phyloP scores from a whole-genome alignment of 1,140 invertebrate species.

The Hylyphantes graminicola region DNA sequence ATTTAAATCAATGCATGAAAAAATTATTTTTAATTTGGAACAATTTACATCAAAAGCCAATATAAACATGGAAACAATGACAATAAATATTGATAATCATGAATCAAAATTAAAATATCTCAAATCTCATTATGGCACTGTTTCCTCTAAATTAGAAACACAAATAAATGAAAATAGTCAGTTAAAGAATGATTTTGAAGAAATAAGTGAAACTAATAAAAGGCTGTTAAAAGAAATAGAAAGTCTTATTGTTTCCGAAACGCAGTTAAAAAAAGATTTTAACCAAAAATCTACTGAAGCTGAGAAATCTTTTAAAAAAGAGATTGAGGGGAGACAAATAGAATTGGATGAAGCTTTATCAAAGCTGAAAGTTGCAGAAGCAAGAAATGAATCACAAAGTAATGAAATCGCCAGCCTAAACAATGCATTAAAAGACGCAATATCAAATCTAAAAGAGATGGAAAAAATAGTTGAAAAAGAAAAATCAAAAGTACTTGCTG shows the following conservation, averaged over 20 bases:
- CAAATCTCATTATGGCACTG: neutral
- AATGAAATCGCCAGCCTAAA: neutral
- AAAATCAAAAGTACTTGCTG: neutral
- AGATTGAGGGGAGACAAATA: neutral
- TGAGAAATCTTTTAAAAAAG: neutral
- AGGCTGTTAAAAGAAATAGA: neutral
- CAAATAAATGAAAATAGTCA: neutral
- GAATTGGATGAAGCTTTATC: neutral
- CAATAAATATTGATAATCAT: neutral
- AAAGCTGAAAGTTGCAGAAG: slow-evolving; percentile 47
- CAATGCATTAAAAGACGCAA: neutral
- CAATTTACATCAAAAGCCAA: neutral
- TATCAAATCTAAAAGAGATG: neutral
- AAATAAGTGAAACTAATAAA: slow-evolving; percentile 3
- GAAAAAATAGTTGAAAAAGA: neutral
- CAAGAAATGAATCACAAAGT: neutral
- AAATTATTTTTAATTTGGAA: slow-evolving; percentile 56
- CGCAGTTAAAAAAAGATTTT: neutral
- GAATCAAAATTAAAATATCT: slow-evolving; percentile 10
- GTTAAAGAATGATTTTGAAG: neutral
- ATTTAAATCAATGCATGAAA: slow-evolving; percentile 61
- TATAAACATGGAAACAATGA: neutral
- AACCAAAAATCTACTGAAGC: neutral
- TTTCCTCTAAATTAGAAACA: neutral
- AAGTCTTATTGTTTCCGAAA: neutral